Evolutionary conservation across 2,797 vertebrate genomes (phyloP).

Genomic region (Premnoplex brunnescens): DNA sequence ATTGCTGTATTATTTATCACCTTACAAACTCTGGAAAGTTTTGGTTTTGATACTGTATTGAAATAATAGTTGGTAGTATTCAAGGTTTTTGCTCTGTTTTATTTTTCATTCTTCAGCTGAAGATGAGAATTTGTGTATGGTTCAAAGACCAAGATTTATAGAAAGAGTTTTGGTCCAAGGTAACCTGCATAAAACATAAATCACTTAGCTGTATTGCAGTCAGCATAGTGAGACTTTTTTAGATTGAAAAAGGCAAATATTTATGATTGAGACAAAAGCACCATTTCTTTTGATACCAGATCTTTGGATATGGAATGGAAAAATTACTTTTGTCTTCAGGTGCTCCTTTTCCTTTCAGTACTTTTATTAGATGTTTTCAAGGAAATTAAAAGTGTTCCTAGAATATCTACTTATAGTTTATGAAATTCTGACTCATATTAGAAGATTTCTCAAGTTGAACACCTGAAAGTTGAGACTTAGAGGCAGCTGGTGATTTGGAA

Average conservation of each 20-base stretch:
- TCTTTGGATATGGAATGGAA: neutral
- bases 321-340: neutral
- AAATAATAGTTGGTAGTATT: neutral
- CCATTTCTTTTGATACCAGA: neutral
- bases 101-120: neutral
- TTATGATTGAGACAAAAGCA: neutral
- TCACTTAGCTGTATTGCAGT: neutral
- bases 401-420: neutral
- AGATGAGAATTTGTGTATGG: neutral
- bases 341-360: neutral
- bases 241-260: neutral
- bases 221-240: neutral
- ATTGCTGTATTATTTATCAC: neutral
- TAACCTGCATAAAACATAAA: neutral
- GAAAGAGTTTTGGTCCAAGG: neutral
- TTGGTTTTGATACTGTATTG: neutral
- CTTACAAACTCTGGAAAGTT: neutral
- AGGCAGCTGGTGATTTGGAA: neutral
- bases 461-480: neutral
- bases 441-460: neutral
- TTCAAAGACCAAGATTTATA: neutral
- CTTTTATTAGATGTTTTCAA: neutral
- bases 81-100: neutral
- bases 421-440: neutral
- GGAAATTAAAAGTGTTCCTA: neutral